Base-by-base conservation (phyloP, 1,140 invertebrate genomes). In the Nomia melanderi region DNA sequence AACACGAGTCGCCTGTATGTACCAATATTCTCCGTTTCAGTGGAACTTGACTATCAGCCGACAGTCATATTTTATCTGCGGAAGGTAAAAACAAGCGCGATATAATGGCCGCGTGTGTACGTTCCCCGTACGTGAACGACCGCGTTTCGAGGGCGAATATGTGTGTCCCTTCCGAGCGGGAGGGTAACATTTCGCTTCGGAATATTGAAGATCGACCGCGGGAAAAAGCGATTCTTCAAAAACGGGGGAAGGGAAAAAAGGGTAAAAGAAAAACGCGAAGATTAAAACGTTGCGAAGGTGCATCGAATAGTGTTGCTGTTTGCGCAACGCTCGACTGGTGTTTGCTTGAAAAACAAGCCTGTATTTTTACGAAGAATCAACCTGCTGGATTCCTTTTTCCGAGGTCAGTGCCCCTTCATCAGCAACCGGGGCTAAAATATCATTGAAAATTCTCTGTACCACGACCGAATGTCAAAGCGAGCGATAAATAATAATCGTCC, bases 291-390 rank as follows among this genome's bases (percentile, higher is more conserved):
- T 17, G 27, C 25, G 36, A 59, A 31, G 23, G 23, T 23, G 47
- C 47, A 36, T 57, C 50, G 66, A 67, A 67, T 41, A 33, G 25
- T 62, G 33, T 77, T 70, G 14, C 53, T 64, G 20, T 65, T 74
- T 56, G 9, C 53, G 20, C 33, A 11, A 39, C 12, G 14, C 31
- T 54, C 31, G 31, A n/a, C 20, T 20, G 11, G 8, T 54, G 59
- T 59, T 71, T 71, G 27, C 57, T 77, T 17, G 27, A 17, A 60
- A 71, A 77, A 53, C 44, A 77, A 14, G 12, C 27, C 14, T 23
- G 33, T 63, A 63, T 56, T 71, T 77, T 71, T 44, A 31, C 75
- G 41, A 17, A 39, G 44, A 63, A 29, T n/a, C 36, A 25, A 63
- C 1, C 33, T 0, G 53, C 27, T 25, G 41, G 23, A 33, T 54